Percentiles rank a stretch among this genome's conserved stretches.
Evolutionary conservation across 2,797 vertebrate genomes (phyloP).

Genomic region (Melanogrammus aeglefinus): DNA sequence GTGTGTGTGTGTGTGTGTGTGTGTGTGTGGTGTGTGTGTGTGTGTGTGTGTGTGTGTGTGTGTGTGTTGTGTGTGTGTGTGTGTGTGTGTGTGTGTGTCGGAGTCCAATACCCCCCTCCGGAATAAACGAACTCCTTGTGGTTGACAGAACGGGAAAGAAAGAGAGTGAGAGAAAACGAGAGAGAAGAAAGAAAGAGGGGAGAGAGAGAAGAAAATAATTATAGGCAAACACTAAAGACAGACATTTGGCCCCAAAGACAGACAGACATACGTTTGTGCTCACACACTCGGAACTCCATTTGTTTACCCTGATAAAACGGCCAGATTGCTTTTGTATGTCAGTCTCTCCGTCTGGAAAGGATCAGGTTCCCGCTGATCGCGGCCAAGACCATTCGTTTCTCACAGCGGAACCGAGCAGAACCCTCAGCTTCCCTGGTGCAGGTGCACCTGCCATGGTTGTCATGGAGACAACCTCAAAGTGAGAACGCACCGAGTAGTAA

Average conservation of each 20-base stretch:
- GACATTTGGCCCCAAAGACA: slow-evolving; percentile 32
- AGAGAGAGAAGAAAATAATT: slow-evolving; percentile 11
- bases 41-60: slow-evolving; percentile 14
- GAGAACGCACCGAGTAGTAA: neutral
- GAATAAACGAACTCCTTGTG: slow-evolving; percentile 47
- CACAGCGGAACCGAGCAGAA: neutral
- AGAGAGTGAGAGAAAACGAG: slow-evolving; percentile 16
- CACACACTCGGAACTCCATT: slow-evolving; percentile 18
- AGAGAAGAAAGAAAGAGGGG: slow-evolving; percentile 14
- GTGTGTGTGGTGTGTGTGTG: neutral
- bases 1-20: slow-evolving; percentile 13
- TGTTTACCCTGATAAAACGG: slow-evolving; percentile 46
- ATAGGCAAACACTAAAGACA: neutral
- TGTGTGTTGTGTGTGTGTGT: slow-evolving; percentile 13
- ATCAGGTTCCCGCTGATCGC: slow-evolving; percentile 28
- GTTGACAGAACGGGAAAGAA: slow-evolving; percentile 21
- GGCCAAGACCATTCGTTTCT: slow-evolving; percentile 36
- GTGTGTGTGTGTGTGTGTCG: slow-evolving; percentile 14
- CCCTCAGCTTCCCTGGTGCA: neutral
- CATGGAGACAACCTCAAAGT: neutral
- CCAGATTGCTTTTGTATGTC: slow-evolving; percentile 49
- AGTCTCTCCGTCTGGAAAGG: slow-evolving; percentile 36
- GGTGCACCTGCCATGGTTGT: neutral
- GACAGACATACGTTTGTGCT: slow-evolving; percentile 15
- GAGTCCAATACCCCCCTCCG: slow-evolving; percentile 35